phyloP scores from a whole-genome alignment of 2,797 vertebrate species.

The Leptodactylus fallax region DNA sequence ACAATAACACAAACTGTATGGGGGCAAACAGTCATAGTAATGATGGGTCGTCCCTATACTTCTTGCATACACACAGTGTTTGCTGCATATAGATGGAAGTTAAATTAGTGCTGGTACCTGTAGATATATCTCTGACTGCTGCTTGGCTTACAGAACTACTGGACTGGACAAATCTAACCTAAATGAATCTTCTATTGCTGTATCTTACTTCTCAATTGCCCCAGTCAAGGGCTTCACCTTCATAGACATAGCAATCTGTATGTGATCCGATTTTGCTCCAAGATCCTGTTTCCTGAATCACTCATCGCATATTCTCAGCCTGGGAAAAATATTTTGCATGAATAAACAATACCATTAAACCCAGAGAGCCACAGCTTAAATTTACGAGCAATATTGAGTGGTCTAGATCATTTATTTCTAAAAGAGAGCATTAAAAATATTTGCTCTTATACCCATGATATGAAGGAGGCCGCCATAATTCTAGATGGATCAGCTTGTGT shows the following conservation, averaged over 20 bases:
- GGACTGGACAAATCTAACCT: too few species aligned
- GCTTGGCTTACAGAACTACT: not conserved
- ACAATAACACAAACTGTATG: too few species aligned
- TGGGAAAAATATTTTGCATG: constrained; percentile 35
- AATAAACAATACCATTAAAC: constrained; percentile 28
- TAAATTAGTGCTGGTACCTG: too few species aligned
- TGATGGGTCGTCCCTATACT: too few species aligned
- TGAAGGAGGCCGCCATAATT: constrained; percentile 65
- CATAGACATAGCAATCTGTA: not conserved
- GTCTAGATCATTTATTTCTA: constrained; percentile 49
- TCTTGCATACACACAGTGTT: too few species aligned
- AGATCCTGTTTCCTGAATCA: not conserved
- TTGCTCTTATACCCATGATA: constrained; percentile 64
- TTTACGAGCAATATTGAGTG: constrained; percentile 49
- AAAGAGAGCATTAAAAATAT: constrained; percentile 35
- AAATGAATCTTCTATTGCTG: not conserved
- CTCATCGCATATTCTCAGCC: not conserved
- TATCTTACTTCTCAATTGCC: not conserved
- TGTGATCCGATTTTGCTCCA: constrained; percentile 1
- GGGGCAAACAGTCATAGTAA: too few species aligned
- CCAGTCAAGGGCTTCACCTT: not conserved
- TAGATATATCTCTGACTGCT: too few species aligned
- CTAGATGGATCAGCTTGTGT: constrained; percentile 41
- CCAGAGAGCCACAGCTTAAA: not conserved
- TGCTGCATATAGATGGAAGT: too few species aligned